phyloP scores from a whole-genome alignment of 2,797 vertebrate genomes.

The Phataginus tetradactyla region DNA sequence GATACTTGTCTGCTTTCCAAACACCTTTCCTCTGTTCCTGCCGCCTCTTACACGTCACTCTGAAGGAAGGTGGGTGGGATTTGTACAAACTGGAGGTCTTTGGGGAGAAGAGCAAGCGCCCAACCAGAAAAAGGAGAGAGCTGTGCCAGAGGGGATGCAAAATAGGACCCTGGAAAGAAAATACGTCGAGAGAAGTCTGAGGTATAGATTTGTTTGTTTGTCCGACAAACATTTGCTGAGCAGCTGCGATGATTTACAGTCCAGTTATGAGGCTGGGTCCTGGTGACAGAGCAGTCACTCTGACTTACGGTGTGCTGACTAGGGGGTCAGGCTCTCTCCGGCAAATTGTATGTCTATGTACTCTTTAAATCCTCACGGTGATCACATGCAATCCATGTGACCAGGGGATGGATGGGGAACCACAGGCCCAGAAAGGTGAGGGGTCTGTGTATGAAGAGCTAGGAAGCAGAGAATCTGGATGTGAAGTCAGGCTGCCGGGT shows the following conservation, averaged over 20 bases:
- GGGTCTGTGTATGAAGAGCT: background rate
- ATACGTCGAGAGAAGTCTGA: accelerated
- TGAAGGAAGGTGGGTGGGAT: background rate
- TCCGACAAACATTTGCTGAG: background rate
- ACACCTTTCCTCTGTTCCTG: background rate
- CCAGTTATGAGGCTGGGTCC: background rate
- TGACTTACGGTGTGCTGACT: background rate
- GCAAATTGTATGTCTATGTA: background rate
- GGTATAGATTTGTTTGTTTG: too few relatives aligned
- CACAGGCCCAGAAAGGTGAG: background rate
- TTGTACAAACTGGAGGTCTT: background rate
- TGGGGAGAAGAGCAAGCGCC: background rate
- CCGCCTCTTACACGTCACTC: background rate
- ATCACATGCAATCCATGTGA: background rate
- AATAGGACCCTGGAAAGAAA: background rate
- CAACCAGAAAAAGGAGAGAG: background rate
- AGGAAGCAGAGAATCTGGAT: background rate
- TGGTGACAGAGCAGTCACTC: background rate
- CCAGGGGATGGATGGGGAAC: background rate
- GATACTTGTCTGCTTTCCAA: background rate
- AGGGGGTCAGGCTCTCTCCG: background rate
- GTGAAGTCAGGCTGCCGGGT: too few relatives aligned
- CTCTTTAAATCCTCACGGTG: background rate
- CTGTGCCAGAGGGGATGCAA: background rate
- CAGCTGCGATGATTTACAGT: background rate